Conservation (phyloP, 1,140 invertebrate genomes). For the Telenomus remus region DNA sequence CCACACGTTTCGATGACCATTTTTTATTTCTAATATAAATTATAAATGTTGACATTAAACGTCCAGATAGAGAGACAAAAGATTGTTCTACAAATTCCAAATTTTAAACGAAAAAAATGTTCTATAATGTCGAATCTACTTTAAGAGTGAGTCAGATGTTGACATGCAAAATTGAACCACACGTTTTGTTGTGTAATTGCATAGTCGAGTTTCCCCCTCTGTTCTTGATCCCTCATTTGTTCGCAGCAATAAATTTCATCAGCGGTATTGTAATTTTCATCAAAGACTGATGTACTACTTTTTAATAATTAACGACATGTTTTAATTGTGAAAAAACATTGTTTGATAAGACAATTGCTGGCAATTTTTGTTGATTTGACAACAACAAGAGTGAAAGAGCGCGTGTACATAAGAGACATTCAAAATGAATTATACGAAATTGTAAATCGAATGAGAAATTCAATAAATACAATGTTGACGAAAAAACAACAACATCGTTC, state of each 20-base stretch:
- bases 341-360: slow-evolving; percentile 24
- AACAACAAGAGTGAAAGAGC: slow-evolving; percentile 14
- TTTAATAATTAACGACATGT: slow-evolving; percentile 31
- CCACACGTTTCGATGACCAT: slow-evolving; percentile 1
- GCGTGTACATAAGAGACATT: slow-evolving; percentile 7
- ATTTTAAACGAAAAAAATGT: background rate
- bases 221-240: slow-evolving; percentile 25
- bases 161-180: slow-evolving; percentile 15
- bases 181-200: slow-evolving; percentile 13
- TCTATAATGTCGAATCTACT: slow-evolving; percentile 4
- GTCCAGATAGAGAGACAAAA: background rate
- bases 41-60: background rate
- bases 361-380: slow-evolving; percentile 31
- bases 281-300: slow-evolving; percentile 51
- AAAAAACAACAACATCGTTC: too few species aligned
- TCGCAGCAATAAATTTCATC: slow-evolving; percentile 36
- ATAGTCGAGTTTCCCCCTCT: background rate
- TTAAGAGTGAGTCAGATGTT: background rate
- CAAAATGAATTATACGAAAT: slow-evolving; percentile 20
- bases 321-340: slow-evolving; percentile 27
- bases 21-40: background rate
- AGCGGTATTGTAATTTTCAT: slow-evolving; percentile 46
- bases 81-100: background rate
- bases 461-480: slow-evolving; percentile 38
- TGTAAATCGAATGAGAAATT: slow-evolving; percentile 20